Percentiles rank a stretch among this genome's conserved stretches.
These are phyloP conservation scores for Erythrolamprus reginae DNA, from an alignment of 2,113 vertebrate genomes.

Conservation along the genomic window DNA sequence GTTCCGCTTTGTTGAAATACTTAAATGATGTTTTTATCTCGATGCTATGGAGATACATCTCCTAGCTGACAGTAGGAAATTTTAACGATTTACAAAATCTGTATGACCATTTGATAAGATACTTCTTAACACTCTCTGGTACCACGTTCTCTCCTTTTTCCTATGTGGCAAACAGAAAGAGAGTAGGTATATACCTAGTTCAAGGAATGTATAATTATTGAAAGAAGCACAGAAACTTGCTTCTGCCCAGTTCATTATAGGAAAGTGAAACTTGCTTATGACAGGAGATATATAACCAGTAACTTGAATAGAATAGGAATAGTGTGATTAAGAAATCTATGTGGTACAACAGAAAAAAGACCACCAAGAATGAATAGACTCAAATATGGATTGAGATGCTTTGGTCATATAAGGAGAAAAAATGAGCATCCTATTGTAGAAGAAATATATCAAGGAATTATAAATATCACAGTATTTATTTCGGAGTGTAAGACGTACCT, in stretches of 20 bases:
- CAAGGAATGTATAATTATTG: not conserved
- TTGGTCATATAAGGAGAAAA: not conserved
- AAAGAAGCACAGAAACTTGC: not conserved
- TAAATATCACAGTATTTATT: not conserved
- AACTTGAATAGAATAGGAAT: not conserved
- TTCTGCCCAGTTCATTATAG: not conserved
- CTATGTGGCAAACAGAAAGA: not conserved
- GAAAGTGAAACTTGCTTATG: not conserved
- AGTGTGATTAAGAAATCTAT: not conserved
- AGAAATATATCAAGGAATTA: not conserved
- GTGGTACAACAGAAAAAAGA: not conserved
- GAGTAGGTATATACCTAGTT: not conserved
- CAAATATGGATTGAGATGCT: not conserved
- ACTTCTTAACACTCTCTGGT: not conserved
- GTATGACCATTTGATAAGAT: not conserved
- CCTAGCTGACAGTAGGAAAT: not conserved
- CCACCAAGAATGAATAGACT: not conserved
- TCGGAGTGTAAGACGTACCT: too few species aligned
- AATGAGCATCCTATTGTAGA: not conserved
- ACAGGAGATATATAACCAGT: not conserved
- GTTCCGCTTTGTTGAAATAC: not conserved
- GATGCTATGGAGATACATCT: not conserved
- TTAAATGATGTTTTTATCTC: not conserved
- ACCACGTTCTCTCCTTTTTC: not conserved
- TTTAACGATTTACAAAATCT: not conserved